Conservation (phyloP, 2,888 invertebrate genomes). For the Ornithoptera alexandrae region DNA sequence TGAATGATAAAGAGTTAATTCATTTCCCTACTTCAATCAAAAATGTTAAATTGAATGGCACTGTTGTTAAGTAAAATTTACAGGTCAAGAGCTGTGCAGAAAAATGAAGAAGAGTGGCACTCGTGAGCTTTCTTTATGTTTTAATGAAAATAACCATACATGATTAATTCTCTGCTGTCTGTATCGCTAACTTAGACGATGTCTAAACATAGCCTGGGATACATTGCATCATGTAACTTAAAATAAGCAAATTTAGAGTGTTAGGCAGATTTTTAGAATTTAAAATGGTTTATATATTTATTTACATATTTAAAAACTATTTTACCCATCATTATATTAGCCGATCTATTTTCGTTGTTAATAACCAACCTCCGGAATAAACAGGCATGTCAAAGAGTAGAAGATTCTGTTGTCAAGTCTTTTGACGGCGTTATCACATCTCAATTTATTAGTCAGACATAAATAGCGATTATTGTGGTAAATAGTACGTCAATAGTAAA, state of each 20-base stretch:
- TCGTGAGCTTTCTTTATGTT: neutral
- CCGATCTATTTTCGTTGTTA: no score
- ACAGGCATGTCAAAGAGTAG: no score
- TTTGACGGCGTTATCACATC: neutral
- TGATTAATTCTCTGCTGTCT: no score
- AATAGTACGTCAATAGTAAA: neutral
- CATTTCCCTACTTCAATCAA: slow-evolving; percentile 32
- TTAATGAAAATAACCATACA: neutral
- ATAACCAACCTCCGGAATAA: no score
- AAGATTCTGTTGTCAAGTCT: neutral
- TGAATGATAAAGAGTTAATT: slow-evolving; percentile 48
- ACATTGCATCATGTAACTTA: no score
- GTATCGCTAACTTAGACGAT: no score
- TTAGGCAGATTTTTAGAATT: no score
- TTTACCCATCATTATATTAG: no score
- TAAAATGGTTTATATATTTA: no score
- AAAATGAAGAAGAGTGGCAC: neutral
- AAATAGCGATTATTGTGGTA: neutral
- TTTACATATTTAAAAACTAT: no score
- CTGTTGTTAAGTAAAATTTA: neutral
- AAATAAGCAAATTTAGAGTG: no score
- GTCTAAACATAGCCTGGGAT: no score
- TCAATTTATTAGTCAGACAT: neutral
- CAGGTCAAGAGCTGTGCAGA: neutral
- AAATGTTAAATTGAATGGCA: neutral